Base-by-base conservation (phyloP, 2,113 vertebrate species). In the Anarrhichthys ocellatus region DNA sequence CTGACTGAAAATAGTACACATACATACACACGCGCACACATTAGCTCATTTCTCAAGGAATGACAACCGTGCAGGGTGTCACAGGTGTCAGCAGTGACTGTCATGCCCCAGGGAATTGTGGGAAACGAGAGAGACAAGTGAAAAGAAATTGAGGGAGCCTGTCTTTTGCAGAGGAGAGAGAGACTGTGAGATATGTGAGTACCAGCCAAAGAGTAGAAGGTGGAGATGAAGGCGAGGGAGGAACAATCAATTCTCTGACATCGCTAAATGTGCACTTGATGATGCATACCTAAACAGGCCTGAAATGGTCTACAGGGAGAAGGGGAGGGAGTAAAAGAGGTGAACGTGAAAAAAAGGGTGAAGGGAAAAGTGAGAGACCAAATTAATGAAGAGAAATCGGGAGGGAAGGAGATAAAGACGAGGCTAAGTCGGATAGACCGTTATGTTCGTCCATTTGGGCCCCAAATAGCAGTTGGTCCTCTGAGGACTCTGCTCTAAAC, bases 271-370 rank as follows among this genome's bases (percentile, higher is more conserved):
- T 90, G 88, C 72, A 91, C 89, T 91, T 94, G 91, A 93, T 94
- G 93, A 93, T 94, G 92, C 91, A 94, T 94, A 91, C 72, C 87
- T 90, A 93, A 94, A 86, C 76, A 89, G 86, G 83, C 61, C 87
- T 73, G 82, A 85, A 90, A 86, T 18, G 77, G 76, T 90, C 92
- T 46, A 24, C 71, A 20, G 80, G 83, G 85, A 87, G 62, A 82
- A 24, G 36, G 13, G 80, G 75, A 80, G 52, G 46, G 64, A 66
- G 86, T 64, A 54, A 63, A 80, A 71, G 69, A 83, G 84, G 46
- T 81, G 76, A 83, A 78, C 56, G 73, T 69, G 46, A 44, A 63
- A 52, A 44, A 42, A 48, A 54, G 27, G 52, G 44, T 48, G 40
- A 4, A 44, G 38, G 22, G 56, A 58, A 38, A 76, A 78, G 70